These are phyloP conservation scores for Isaurus tuberculatus DNA, from an alignment of 92 coral and sea anemone species.

Conservation along the genomic window DNA sequence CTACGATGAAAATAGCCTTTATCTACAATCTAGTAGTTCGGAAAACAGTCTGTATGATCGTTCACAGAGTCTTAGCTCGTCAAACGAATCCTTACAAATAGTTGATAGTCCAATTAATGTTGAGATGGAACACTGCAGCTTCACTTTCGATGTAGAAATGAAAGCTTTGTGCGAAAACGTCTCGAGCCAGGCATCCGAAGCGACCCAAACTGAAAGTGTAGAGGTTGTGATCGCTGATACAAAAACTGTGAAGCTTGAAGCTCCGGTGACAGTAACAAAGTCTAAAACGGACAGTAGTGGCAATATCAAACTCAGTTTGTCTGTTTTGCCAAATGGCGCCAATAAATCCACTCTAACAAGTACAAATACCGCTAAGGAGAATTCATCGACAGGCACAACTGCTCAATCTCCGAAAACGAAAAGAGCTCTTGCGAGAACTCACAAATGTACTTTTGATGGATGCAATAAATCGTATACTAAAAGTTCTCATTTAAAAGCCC, in stretches of 20 bases:
- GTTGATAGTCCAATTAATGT: conserved; percentile 41
- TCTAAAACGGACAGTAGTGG: conserved; percentile 63
- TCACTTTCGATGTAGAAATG: conserved; percentile 77
- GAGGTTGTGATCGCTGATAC: conserved; percentile 55
- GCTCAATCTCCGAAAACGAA: conserved; percentile 89
- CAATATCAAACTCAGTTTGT: conserved; percentile 60
- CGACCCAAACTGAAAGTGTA: conserved; percentile 83
- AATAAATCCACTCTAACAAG: conserved; percentile 62
- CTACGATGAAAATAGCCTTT: conserved; percentile 68
- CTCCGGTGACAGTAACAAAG: conserved; percentile 54
- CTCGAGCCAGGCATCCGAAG: conserved; percentile 75
- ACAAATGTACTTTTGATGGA: conserved; percentile 97
- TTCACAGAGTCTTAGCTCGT: conserved; percentile 34
- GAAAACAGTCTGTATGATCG: conserved; percentile 52
- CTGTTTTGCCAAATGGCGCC: conserved; percentile 65
- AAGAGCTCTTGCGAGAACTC: conserved; percentile 94
- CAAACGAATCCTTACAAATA: conserved; percentile 44
- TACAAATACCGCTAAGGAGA: conserved; percentile 70
- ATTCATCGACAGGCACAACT: conserved; percentile 45
- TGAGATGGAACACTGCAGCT: conserved; percentile 24
- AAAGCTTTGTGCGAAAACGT: conserved; percentile 58
- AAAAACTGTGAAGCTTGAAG: conserved; percentile 64
- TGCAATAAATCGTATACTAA: conserved; percentile 97
- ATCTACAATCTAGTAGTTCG: conserved; percentile 63
- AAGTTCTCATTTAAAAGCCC: conserved; percentile 99